A percentile compares a stretch with the other conserved stretches of the same genome.
Evolutionary conservation across 2,797 vertebrate species (phyloP).

Genomic region (Anguilla marmorata): DNA sequence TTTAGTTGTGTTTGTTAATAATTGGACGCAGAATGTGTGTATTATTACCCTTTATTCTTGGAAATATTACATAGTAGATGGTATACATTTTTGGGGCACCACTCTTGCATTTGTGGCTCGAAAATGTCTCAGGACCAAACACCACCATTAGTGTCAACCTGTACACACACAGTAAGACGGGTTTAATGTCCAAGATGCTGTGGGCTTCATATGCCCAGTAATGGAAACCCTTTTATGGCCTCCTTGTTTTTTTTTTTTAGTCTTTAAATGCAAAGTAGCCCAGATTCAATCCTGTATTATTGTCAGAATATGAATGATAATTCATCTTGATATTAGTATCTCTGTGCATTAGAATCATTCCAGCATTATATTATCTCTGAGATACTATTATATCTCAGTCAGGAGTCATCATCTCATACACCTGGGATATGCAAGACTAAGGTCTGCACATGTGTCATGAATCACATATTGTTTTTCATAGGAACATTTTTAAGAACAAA

Average conservation of each 20-base stretch:
- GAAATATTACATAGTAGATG: background rate
- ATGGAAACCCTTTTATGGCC: conserved; percentile 46
- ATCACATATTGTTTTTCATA: too few relatives aligned
- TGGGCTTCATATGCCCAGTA: conserved; percentile 41
- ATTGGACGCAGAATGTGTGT: background rate
- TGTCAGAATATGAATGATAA: background rate
- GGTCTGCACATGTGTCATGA: too few relatives aligned
- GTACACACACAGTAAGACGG: conserved; percentile 39
- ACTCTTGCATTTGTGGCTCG: conserved; percentile 28
- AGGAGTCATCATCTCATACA: too few relatives aligned
- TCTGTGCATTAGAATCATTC: background rate
- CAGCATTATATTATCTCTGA: conserved; percentile 41
- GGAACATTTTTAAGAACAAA: too few relatives aligned
- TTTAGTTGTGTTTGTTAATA: conserved; percentile 5
- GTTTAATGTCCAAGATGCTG: conserved; percentile 47
- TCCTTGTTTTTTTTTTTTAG: conserved; percentile 43
- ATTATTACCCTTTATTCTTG: background rate
- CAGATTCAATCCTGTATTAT: background rate
- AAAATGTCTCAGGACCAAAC: conserved; percentile 49
- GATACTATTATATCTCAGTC: background rate
- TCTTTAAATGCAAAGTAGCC: conserved; percentile 66
- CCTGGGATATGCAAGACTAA: too few relatives aligned
- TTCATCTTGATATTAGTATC: background rate
- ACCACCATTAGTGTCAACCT: conserved; percentile 53
- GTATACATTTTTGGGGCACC: background rate